Evolutionary conservation across 2,113 vertebrate genomes (phyloP).

Genomic region (Phyllostomus hastatus): DNA sequence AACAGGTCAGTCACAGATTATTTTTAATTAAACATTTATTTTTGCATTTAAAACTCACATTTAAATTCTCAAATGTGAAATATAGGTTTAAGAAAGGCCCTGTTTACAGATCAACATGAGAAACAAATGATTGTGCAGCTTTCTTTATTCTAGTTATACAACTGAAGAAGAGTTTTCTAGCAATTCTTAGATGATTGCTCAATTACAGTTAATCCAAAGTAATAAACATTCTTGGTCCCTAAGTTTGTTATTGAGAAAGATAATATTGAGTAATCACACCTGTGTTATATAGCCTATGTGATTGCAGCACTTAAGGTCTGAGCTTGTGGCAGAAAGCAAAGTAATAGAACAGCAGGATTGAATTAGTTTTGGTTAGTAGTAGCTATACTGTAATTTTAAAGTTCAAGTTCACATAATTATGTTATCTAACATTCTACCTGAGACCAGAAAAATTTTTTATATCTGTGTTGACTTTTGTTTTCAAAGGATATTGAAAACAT

Average conservation of each 20-base stretch:
- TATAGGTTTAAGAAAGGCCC: background rate
- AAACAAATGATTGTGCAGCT: background rate
- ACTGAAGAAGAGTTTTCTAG: slow-evolving; percentile 16
- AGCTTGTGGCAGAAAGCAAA: slow-evolving; percentile 3
- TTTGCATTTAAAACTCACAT: background rate
- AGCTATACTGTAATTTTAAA: slow-evolving; percentile 24
- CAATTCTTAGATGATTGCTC: slow-evolving; percentile 33
- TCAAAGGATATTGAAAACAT: background rate
- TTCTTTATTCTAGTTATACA: slow-evolving; percentile 27
- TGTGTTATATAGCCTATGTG: background rate
- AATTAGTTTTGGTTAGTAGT: slow-evolving; percentile 26
- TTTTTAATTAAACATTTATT: slow-evolving; percentile 29
- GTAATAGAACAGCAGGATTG: background rate
- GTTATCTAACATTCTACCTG: slow-evolving; percentile 37
- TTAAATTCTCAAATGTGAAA: background rate
- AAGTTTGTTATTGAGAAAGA: slow-evolving; percentile 56
- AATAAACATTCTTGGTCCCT: slow-evolving; percentile 30
- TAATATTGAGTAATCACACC: slow-evolving; percentile 44
- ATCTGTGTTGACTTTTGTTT: slow-evolving; percentile 30
- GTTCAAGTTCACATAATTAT: background rate
- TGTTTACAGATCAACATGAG: background rate
- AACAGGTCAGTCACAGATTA: background rate
- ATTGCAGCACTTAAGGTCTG: background rate
- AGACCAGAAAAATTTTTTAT: background rate
- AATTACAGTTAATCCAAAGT: slow-evolving; percentile 38